Evolutionary conservation across 1,140 invertebrate genomes (phyloP).

Genomic region (Diploscapter pachys): DNA sequence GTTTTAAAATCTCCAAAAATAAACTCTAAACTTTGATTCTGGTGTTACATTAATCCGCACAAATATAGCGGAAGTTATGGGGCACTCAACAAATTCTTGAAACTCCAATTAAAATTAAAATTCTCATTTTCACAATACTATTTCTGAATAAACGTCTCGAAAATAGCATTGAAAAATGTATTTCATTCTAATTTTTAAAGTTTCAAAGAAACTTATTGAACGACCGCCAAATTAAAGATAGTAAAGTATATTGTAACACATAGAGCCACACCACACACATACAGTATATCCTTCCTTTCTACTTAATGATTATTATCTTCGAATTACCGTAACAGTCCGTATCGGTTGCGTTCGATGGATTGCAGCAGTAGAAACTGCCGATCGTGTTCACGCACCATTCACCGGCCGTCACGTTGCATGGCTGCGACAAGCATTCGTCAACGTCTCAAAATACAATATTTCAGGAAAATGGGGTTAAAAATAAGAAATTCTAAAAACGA

Average conservation of each 20-base stretch:
- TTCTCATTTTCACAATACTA: no score
- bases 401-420: constrained; percentile 20
- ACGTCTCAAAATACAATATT: constrained; percentile 37
- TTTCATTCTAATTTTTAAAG: no score
- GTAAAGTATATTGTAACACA: neutral
- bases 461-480: no score
- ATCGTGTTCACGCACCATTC: constrained; percentile 46
- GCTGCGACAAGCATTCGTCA: constrained; percentile 40
- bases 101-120: no score
- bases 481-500: no score
- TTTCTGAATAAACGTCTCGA: no score
- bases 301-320: neutral
- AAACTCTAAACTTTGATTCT: no score
- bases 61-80: no score
- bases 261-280: neutral
- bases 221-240: neutral
- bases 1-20: no score
- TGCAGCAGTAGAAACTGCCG: constrained; percentile 46
- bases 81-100: no score
- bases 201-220: neutral
- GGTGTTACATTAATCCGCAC: no score
- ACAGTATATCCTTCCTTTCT: neutral
- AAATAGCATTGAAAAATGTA: no score
- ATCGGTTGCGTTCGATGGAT: constrained; percentile 10
- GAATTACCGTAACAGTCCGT: constrained; percentile 21